A percentile compares a stretch with the other conserved stretches of the same genome.
Conservation (phyloP, 2,888 invertebrate species). For the Diplazon laetatorius region DNA sequence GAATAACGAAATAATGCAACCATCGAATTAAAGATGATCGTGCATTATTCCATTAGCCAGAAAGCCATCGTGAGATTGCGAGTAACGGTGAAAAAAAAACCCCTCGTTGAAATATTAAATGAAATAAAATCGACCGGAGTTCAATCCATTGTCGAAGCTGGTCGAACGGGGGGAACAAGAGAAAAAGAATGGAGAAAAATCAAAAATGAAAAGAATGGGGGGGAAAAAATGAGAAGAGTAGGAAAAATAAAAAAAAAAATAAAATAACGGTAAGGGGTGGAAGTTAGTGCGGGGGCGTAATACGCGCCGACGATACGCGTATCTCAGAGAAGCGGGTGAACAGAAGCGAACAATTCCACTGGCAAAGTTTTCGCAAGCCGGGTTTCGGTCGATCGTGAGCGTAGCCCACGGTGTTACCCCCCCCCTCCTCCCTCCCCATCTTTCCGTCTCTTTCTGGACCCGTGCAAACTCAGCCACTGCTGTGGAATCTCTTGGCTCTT, state of each 20-base stretch:
- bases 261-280: no score
- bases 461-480: conserved; percentile 31
- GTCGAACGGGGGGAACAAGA: conserved; percentile 27
- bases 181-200: no score
- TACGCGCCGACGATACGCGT: conserved; percentile 30
- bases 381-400: conserved; percentile 42
- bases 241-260: no score
- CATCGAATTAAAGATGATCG: no score
- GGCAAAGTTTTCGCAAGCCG: conserved; percentile 50
- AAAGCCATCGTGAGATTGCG: background rate
- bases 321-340: conserved; percentile 40
- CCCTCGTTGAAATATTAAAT: conserved; percentile 3
- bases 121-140: conserved; percentile 18
- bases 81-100: conserved; percentile 6
- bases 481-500: conserved; percentile 42
- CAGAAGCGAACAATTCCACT: conserved; percentile 53
- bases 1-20: no score
- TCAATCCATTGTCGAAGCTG: conserved; percentile 30
- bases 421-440: no score
- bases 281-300: conserved; percentile 34
- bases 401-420: no score
- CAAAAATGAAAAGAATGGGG: no score
- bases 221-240: no score
- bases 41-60: no score
- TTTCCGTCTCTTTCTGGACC: no score